Base-by-base conservation (phyloP, 2,113 vertebrate genomes). In the Alectura lathami region DNA sequence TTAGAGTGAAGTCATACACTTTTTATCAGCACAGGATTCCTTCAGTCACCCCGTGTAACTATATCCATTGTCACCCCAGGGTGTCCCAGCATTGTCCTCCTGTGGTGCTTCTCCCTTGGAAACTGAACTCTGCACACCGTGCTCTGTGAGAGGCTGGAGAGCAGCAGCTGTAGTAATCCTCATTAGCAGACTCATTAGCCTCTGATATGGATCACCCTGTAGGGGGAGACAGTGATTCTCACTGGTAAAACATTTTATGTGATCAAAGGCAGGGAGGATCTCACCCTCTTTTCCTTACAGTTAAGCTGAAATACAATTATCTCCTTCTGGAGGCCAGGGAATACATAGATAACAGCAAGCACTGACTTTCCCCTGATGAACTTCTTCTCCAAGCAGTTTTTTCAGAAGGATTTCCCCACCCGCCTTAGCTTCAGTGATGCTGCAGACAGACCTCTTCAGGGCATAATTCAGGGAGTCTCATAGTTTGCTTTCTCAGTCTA, bases 211-310 rank as follows among this genome's bases (percentile, higher is more conserved):
- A 94, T 95, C 91, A 94, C 89, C 47, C 93, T 92, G 82, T 94
- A 96, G 94, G 85, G 95, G 93, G 91, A 95, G 95, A 95, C 95
- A 93, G 79, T 68, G 95, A 11, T 43, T 94, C 85, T 90, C 42
- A 76, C 54, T 86, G 64, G 88, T 86, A 93, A 81, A 94, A 78
- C 59, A 67, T 82, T 36, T 50, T 72, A 1, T 14, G 54, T 77
- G 83, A 93, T 94, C 91, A 93, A 83, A 94, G 83, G 15, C 66
- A 8, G 66, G 84, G 84, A 92, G 20, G 36, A 45, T 73, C 82
- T 96, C 63, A 45, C 70, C 57, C 81, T 89, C 54, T 26, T 92
- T 75, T 93, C 93, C 67, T 83, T 30, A 48, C 53, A 74, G 77
- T 89, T 79, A 38, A 92, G 32, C 59, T 87, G 74, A 92, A 91